Percentiles rank a stretch among this genome's conserved stretches.
Evolutionary conservation across 2,888 invertebrate species (phyloP).

Genomic region (Stenchaetothrips biformis): DNA sequence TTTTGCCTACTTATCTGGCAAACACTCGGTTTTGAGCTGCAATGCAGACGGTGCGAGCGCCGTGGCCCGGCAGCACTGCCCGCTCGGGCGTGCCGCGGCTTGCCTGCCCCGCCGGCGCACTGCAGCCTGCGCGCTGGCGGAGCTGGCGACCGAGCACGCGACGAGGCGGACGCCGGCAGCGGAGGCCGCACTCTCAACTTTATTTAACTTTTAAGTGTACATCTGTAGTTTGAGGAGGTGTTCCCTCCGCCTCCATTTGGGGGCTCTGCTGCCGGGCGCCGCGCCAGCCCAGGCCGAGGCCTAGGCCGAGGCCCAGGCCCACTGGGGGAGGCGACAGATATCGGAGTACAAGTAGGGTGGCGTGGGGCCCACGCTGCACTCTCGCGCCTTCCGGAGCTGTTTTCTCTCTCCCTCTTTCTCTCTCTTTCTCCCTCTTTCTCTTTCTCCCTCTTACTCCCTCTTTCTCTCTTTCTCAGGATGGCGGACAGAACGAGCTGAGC

Average conservation of each 20-base stretch:
- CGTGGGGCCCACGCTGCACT: neutral
- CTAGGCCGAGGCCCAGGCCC: neutral
- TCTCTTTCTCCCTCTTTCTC: neutral
- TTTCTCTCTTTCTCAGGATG: too few species aligned
- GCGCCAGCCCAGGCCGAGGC: neutral
- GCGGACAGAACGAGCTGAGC: too few species aligned
- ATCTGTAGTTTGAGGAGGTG: neutral
- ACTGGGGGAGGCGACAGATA: neutral
- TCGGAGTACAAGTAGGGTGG: neutral
- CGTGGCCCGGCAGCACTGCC: neutral
- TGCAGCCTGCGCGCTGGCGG: neutral
- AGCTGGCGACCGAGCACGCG: neutral
- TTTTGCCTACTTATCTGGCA: too few species aligned
- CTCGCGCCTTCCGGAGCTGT: neutral
- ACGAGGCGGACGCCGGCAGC: too few species aligned
- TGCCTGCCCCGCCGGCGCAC: neutral
- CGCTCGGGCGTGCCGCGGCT: neutral
- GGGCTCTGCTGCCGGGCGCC: neutral
- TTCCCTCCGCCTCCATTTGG: neutral
- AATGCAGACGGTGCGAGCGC: neutral
- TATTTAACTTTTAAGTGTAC: conserved; percentile 1
- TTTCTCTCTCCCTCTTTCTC: neutral
- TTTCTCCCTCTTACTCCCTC: neutral
- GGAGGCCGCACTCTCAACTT: neutral
- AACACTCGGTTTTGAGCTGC: too few species aligned